Conservation (phyloP, 2,797 vertebrate species). For the Carduelis carduelis region DNA sequence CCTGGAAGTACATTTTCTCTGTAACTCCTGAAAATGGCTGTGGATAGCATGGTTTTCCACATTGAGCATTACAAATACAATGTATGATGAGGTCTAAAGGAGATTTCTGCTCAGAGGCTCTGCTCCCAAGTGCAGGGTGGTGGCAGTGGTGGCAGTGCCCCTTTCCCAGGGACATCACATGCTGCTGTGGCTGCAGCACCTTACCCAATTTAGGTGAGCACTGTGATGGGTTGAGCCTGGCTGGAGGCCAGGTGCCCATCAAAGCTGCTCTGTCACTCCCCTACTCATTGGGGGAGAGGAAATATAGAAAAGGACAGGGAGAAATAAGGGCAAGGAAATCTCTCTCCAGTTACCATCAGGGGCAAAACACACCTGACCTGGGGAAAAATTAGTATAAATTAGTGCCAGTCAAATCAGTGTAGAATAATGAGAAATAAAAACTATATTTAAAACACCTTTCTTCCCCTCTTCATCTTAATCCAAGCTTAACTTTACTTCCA, state of each 20-base stretch:
- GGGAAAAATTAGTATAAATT: neutral
- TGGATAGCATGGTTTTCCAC: neutral
- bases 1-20: neutral
- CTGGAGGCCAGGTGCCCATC: neutral
- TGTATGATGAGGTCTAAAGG: neutral
- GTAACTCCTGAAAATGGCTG: neutral
- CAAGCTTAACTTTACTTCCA: neutral
- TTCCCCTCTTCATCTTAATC: neutral
- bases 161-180: neutral
- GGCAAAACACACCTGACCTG: neutral
- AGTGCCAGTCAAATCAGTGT: neutral
- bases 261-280: neutral
- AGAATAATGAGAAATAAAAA: neutral
- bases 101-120: neutral
- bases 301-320: neutral
- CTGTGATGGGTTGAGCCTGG: neutral
- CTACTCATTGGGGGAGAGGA: neutral
- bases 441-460: neutral
- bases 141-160: neutral
- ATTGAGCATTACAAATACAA: neutral
- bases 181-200: neutral
- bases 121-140: neutral
- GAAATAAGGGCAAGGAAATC: neutral
- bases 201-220: rapidly evolving
- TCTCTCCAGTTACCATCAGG: neutral